phyloP scores from a whole-genome alignment of 2,888 invertebrate genomes.

The Platypus cylindrus region DNA sequence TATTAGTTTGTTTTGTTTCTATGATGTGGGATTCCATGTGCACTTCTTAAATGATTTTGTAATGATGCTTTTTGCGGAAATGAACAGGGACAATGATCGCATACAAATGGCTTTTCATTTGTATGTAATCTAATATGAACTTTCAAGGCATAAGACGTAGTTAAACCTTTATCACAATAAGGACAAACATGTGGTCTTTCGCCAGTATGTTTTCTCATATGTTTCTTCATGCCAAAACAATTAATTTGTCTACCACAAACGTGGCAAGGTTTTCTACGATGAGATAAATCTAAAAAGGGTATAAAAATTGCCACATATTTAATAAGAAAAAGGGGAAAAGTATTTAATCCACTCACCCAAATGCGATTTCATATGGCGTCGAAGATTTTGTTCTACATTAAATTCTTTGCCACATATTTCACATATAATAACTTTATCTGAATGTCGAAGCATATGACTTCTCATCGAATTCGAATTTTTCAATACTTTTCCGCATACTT shows the following conservation, averaged over 20 bases:
- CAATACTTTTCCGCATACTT: slow-evolving; percentile 23
- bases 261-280: neutral
- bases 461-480: slow-evolving; percentile 27
- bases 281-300: neutral
- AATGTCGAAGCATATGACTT: slow-evolving; percentile 24
- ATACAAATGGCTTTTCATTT: too few relatives aligned
- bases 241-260: slow-evolving; percentile 1
- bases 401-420: slow-evolving; percentile 26
- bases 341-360: too few relatives aligned
- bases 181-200: slow-evolving; percentile 22
- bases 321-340: too few relatives aligned
- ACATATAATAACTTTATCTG: slow-evolving; percentile 22
- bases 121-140: too few relatives aligned
- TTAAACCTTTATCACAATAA: slow-evolving; percentile 12
- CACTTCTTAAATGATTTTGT: slow-evolving; percentile 23
- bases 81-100: too few relatives aligned
- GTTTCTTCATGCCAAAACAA: slow-evolving; percentile 18
- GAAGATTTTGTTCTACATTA: too few relatives aligned
- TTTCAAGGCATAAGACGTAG: too few relatives aligned
- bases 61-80: slow-evolving; percentile 25
- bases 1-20: too few relatives aligned
- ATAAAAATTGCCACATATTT: too few relatives aligned
- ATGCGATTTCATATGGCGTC: too few relatives aligned
- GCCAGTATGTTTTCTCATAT: slow-evolving; percentile 24
- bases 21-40: slow-evolving; percentile 4